Conservation (phyloP, 2,797 vertebrate species). For the Microctenopoma lineatum region DNA sequence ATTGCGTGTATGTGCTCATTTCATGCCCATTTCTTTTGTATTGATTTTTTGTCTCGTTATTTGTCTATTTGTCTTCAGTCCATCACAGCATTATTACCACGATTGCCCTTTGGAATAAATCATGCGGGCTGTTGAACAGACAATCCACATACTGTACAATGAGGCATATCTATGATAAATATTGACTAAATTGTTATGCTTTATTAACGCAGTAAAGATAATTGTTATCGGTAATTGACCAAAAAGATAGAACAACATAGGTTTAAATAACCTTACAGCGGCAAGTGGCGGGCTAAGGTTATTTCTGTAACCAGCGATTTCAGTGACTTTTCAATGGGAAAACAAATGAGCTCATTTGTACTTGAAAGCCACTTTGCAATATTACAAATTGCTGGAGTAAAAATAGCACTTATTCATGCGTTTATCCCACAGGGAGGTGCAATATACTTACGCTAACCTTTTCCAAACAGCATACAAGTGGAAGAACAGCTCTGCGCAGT, state of each 20-base stretch:
- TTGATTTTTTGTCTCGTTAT: constrained; percentile 78
- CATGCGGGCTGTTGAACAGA: constrained; percentile 55
- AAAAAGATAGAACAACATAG: constrained; percentile 54
- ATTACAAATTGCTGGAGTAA: constrained; percentile 67
- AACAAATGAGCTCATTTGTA: constrained; percentile 72
- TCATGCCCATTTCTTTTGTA: constrained; percentile 74
- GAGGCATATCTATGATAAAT: constrained; percentile 58
- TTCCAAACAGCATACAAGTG: constrained; percentile 25
- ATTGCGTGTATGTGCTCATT: constrained; percentile 56
- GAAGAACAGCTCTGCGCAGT: constrained; percentile 17
- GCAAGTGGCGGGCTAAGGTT: constrained; percentile 25
- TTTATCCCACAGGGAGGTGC: constrained; percentile 44
- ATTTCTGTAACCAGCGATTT: constrained; percentile 46
- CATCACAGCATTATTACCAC: constrained; percentile 68
- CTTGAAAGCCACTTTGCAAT: constrained; percentile 60
- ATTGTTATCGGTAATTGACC: constrained; percentile 69
- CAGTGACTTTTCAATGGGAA: constrained; percentile 38
- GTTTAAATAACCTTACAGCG: constrained; percentile 37
- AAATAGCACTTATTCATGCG: constrained; percentile 56
- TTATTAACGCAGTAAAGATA: constrained; percentile 68
- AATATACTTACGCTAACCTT: constrained; percentile 38
- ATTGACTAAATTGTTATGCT: constrained; percentile 67
- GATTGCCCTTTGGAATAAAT: constrained; percentile 74
- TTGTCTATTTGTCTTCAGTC: constrained; percentile 73
- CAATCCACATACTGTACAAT: constrained; percentile 50